Base-by-base conservation (phyloP, 1,140 invertebrate species). In the Ericerus pela region DNA sequence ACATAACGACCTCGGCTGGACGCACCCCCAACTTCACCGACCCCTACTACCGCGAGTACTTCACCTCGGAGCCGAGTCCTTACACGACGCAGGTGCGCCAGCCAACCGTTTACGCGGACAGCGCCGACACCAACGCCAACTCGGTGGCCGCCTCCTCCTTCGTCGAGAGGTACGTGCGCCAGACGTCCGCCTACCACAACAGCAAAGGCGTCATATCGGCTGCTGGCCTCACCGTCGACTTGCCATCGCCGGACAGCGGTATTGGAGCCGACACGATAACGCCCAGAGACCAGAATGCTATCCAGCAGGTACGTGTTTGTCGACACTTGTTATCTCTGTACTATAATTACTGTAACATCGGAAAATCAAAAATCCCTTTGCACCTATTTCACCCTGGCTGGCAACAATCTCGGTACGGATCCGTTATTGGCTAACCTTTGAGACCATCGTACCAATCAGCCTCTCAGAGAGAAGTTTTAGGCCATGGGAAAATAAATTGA, bases 251-350 rank as follows among this genome's bases (percentile, higher is more conserved):
- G 1, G 88, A 93, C 69, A 88, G 84, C 62, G 89, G 88, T 18
- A 92, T 93, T 63, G 89, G 88, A 26, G 84, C 87, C 1, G 87
- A 91, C 64, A 84, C 87, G 60, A 87, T 90, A 65, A 92, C 89
- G 28, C 89, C 89, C 36, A 73, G 85, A 67, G 88, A 85, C 73
- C 87, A 83, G 73, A 85, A 79, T 67, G 82, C 80, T 70, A 82
- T 85, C 65, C 88, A 90, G 72, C 88, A 90, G 84, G 88, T 91
- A 74, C 73, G 75, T 73, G 4, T 41, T 5, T n/a, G n/a, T n/a
- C n/a, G n/a, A n/a, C n/a, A n/a, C n/a, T n/a, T n/a, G n/a, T n/a
- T n/a, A n/a, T n/a, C n/a, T n/a, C n/a, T n/a, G n/a, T n/a, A n/a
- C n/a, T n/a, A n/a, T n/a, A n/a, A n/a, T n/a, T n/a, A n/a, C n/a